Conservation (phyloP, 2,113 vertebrate genomes). For the Psilopsiagon aurifrons region DNA sequence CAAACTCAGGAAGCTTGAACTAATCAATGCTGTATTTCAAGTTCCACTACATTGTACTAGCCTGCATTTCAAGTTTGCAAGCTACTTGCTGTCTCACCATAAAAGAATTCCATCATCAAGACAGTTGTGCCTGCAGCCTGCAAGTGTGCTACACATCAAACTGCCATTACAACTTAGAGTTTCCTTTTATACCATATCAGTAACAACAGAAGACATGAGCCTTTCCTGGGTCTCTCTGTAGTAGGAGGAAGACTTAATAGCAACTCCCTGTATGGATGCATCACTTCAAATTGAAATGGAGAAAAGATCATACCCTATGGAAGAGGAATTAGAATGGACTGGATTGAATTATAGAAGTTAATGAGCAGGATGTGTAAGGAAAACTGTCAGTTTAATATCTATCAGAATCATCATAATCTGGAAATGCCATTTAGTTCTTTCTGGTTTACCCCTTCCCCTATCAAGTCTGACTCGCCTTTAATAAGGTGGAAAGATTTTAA, state of each 20-base stretch:
- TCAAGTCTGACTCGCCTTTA: not conserved
- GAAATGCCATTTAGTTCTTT: not conserved
- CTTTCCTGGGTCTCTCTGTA: conserved; percentile 10
- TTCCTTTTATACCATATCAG: conserved; percentile 26
- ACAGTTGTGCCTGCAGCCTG: not conserved
- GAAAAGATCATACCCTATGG: conserved; percentile 63
- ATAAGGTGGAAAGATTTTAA: not conserved
- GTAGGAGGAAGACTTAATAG: conserved; percentile 19
- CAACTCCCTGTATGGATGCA: not conserved
- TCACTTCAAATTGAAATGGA: conserved; percentile 53
- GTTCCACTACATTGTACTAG: not conserved
- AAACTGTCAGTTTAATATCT: conserved; percentile 49
- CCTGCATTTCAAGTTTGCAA: not conserved
- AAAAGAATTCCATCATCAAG: not conserved
- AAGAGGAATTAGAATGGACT: conserved; percentile 52
- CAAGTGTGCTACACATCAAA: not conserved
- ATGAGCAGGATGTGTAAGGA: conserved; percentile 3
- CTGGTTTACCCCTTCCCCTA: not conserved
- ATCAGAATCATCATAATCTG: not conserved
- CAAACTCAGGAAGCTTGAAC: not conserved
- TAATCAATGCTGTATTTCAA: not conserved
- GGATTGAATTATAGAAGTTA: conserved; percentile 36
- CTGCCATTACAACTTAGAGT: not conserved
- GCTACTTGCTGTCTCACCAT: not conserved
- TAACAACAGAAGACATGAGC: conserved; percentile 28